phyloP scores from a whole-genome alignment of 2,113 vertebrate genomes.

The Rhinogobius similis region DNA sequence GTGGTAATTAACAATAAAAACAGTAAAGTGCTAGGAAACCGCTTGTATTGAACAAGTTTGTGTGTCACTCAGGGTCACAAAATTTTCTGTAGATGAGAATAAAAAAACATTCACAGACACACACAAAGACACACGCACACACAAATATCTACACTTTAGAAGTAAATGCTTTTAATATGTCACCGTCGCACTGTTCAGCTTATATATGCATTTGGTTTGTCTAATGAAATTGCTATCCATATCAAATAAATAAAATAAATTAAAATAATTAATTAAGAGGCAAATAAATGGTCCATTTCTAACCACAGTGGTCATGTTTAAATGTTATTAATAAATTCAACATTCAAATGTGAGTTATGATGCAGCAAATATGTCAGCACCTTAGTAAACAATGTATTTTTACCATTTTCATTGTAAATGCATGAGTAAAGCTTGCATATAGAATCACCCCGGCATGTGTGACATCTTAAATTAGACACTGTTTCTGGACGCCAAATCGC shows the following conservation, averaged over 20 bases:
- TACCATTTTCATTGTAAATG: conserved; percentile 1
- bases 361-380: not conserved
- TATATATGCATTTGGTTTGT: not conserved
- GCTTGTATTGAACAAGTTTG: not conserved
- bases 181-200: not conserved
- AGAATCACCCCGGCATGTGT: conserved; percentile 51
- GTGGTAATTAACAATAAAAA: no score
- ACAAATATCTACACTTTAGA: no score
- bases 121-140: no score
- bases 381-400: not conserved
- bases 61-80: conserved; percentile 1
- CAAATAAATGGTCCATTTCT: not conserved
- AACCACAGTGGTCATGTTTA: not conserved
- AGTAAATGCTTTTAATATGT: not conserved
- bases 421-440: conserved; percentile 7
- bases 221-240: no score
- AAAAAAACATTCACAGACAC: no score
- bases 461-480: conserved; percentile 67
- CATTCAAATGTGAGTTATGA: not conserved
- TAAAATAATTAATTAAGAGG: no score
- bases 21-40: no score
- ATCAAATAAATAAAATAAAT: no score
- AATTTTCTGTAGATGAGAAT: not conserved
- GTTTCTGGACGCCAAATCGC: conserved; percentile 52
- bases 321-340: not conserved